Evolutionary conservation across 1,140 invertebrate species (phyloP), one percentile per base, ranked within the genome.

Genomic region (Bombus picipes): DNA sequence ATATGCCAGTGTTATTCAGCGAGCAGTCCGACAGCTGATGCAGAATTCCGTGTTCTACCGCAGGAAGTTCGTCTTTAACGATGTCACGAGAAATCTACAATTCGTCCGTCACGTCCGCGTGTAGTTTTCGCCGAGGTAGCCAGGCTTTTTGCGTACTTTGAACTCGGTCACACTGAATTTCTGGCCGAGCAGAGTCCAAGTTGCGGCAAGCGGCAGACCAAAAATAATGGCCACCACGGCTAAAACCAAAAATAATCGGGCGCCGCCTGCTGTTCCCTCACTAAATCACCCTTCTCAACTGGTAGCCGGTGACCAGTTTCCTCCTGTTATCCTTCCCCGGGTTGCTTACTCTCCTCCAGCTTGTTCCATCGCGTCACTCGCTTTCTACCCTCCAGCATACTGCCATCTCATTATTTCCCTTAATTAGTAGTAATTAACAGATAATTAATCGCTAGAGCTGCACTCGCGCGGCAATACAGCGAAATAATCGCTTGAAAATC

Each of bases 161-260:
- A 90, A 88, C 83, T 91, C 90, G 91, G 90, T 81, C 83, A 89
- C 91, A 90, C 77, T 92, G 92, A 91, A 92, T 92, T 92, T 89
- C 90, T 88, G 85, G 86, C 89, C 81, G 88, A 59, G 81, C 18
- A 43, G 86, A 90, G 81, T 89, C 89, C 89, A 93, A 92, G 92
- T 90, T 92, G 90, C 85, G 89, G 90, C 90, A 53, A 89, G 87
- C 88, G 86, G 88, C 86, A 90, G 92, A 93, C 92, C 91, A 91
- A 93, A 94, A 93, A 93, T 93, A 94, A 94, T 93, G 93, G 92
- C 88, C 89, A 83, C 81, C 86, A 88, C 89, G 92, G 88, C 92
- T 92, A 93, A 94, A 94, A 94, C 93, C 93, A 94, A 94, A 94
- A 94, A 94, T 94, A 94, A 94, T 94, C 93, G 94, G 90, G 90